Evolutionary conservation across 2,113 vertebrate genomes (phyloP), one percentile per base, ranked within the genome.

Genomic region (Mesoclemmys tuberculata): DNA sequence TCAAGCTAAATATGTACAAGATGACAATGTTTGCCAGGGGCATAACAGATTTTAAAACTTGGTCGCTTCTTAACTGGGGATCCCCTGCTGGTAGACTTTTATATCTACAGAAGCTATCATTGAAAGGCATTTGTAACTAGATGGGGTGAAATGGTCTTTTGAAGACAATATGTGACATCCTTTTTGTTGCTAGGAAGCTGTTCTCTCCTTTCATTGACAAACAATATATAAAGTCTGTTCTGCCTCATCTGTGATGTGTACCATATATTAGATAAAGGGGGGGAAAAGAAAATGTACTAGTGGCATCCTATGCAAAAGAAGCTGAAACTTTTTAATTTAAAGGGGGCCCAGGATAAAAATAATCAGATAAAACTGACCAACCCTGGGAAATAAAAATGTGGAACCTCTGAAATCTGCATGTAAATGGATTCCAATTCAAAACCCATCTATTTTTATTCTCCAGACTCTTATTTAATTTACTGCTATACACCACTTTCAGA

Each of bases 181-280:
- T 90, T 90, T 77, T 48, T 3, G 64, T 94, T 96, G 93, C 95
- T 93, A 93, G 93, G 93, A 91, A 88, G 92, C 90, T 85, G 89
- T 31, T 58, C 89, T 94, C 14, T 80, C 89, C 80, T 95, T 85
- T 88, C 89, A 86, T 41, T 75, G 94, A 95, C 90, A 93, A 96
- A 86, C 84, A 93, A 8, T 31, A 71, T 90, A 93, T 90, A 90
- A 93, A 94, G 88, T 89, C 92, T 92, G 77, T 80, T 93, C 93
- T 94, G 94, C 94, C 87, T 95, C 93, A 86, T 78, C 89, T 88
- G 85, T 61, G 77, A 95, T 56, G 82, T 80, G 85, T 10, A 92
- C 88, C 78, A 87, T 86, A 26, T 18, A 8, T 44, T 8, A 84
- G 48, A 84, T 88, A 80, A 94, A 84, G 90, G 71, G 80, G 4